Conservation (phyloP, 2,113 vertebrate species). For the Odontophorus gujanensis region DNA sequence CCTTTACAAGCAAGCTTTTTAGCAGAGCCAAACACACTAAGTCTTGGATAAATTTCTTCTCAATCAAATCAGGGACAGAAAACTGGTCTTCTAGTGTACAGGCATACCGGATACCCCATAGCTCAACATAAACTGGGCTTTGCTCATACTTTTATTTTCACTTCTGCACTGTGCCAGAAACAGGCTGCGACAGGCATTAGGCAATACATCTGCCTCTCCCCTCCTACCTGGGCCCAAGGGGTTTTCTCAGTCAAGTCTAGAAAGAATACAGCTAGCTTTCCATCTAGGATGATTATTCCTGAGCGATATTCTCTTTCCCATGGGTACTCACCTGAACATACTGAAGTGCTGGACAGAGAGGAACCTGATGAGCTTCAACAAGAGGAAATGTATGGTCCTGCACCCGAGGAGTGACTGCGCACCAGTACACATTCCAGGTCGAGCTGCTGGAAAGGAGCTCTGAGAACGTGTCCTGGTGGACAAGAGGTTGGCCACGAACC, state of each 20-base stretch:
- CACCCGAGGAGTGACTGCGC: too few species aligned
- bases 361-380: too few species aligned
- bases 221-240: not conserved
- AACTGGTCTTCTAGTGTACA: not conserved
- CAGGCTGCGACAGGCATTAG: too few species aligned
- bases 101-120: fast-evolving
- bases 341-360: too few species aligned
- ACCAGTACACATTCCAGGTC: too few species aligned
- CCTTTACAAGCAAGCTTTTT: not conserved
- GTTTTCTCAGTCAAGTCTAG: not conserved
- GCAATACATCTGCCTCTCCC: not conserved
- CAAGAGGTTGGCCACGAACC: too few species aligned
- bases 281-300: not conserved
- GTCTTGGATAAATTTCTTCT: not conserved
- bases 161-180: not conserved
- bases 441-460: too few species aligned
- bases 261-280: not conserved
- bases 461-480: too few species aligned
- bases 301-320: not conserved
- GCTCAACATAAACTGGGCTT: fast-evolving
- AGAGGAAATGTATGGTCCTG: too few species aligned
- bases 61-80: not conserved
- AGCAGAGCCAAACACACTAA: not conserved
- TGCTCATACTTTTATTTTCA: not conserved
- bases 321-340: not conserved